phyloP scores from a whole-genome alignment of 2,888 invertebrate genomes.

The Nomada fucata region DNA sequence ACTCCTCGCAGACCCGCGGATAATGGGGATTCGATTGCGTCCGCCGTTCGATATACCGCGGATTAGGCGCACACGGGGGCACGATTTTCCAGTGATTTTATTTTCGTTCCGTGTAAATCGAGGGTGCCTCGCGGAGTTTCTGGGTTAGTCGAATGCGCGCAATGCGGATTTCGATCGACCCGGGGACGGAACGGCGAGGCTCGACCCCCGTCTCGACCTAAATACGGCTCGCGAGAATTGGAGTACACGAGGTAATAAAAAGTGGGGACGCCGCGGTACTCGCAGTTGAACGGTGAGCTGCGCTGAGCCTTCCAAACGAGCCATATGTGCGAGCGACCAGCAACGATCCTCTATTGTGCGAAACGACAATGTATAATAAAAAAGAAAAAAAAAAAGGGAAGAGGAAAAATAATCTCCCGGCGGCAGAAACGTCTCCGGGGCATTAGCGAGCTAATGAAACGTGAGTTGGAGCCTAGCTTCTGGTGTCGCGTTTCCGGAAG shows the following conservation, averaged over 20 bases:
- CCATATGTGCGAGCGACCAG: constrained; percentile 48
- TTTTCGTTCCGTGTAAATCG: too few relatives aligned
- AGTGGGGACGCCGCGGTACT: neutral
- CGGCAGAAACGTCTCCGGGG: constrained; percentile 54
- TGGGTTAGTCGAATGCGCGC: neutral
- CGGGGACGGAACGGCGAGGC: constrained; percentile 29
- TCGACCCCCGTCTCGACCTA: constrained; percentile 62
- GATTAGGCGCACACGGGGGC: neutral
- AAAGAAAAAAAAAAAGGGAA: neutral
- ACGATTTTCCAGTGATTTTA: neutral
- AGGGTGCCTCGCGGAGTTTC: neutral
- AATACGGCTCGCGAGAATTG: constrained; percentile 64
- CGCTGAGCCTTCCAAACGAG: constrained; percentile 15
- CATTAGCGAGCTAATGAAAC: constrained; percentile 72
- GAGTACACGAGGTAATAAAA: constrained; percentile 9
- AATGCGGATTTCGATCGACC: constrained; percentile 26
- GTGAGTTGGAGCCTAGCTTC: constrained; percentile 70
- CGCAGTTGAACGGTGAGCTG: constrained; percentile 38
- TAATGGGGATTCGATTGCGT: neutral
- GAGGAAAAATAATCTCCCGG: constrained; percentile 51
- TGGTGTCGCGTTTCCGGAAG: constrained; percentile 77
- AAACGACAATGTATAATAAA: constrained; percentile 45
- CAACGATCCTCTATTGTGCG: constrained; percentile 49
- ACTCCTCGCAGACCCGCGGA: neutral
- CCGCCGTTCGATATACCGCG: neutral